Conservation (phyloP, 2,113 vertebrate genomes). For the Macroglossus sobrinus region DNA sequence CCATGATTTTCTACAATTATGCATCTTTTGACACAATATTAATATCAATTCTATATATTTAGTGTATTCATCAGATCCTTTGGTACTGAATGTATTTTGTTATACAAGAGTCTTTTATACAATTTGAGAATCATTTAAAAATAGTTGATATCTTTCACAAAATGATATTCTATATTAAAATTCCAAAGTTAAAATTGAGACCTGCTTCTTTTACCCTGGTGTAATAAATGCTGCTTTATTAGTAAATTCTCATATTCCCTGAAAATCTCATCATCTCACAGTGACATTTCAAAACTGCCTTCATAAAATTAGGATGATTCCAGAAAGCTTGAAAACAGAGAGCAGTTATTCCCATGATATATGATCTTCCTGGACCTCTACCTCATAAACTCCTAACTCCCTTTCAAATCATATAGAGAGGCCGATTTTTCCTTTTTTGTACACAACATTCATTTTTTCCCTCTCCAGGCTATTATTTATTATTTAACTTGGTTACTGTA, state of each 20-base stretch:
- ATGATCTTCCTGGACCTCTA: constrained; percentile 47
- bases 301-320: constrained; percentile 52
- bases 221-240: constrained; percentile 5
- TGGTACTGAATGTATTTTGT: neutral
- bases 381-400: constrained; percentile 47
- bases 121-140: neutral
- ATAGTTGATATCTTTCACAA: neutral
- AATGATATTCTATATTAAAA: neutral
- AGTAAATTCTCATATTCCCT: constrained; percentile 37
- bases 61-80: neutral
- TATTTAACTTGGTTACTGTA: constrained; percentile 69
- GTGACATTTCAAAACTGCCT: constrained; percentile 42
- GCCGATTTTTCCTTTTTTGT: constrained; percentile 51
- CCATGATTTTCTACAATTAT: neutral
- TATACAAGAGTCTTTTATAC: neutral
- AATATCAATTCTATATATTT: neutral
- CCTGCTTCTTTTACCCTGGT: neutral
- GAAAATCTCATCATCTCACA: neutral
- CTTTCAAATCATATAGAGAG: constrained; percentile 51
- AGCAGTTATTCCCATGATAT: constrained; percentile 34
- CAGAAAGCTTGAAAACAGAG: constrained; percentile 42
- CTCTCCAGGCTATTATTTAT: constrained; percentile 65
- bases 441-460: constrained; percentile 32
- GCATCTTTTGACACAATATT: neutral
- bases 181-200: neutral